Conservation (phyloP, 2,113 vertebrate genomes). For the Murina feae region DNA sequence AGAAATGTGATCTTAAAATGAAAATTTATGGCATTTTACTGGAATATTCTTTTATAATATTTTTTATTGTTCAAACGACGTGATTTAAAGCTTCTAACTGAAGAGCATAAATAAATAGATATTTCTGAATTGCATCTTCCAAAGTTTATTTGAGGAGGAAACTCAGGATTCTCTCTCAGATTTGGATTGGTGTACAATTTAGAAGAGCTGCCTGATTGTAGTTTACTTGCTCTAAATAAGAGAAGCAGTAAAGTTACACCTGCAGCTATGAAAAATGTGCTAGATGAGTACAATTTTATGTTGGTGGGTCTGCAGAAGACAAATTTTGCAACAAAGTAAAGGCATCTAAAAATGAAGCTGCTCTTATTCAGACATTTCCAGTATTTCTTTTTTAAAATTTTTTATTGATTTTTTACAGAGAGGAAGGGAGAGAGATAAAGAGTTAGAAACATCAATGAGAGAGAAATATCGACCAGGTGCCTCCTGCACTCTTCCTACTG, state of each 20-base stretch:
- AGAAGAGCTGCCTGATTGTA: slow-evolving; percentile 38
- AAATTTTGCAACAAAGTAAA: slow-evolving; percentile 49
- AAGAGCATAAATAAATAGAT: slow-evolving; percentile 37
- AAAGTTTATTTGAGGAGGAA: slow-evolving; percentile 31
- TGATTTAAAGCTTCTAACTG: slow-evolving; percentile 54
- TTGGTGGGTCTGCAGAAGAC: slow-evolving; percentile 56
- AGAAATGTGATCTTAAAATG: slow-evolving; percentile 40
- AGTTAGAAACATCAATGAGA: too few species aligned
- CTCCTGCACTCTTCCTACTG: too few species aligned
- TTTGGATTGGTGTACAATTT: slow-evolving; percentile 21
- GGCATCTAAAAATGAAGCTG: slow-evolving; percentile 53
- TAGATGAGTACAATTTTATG: slow-evolving; percentile 45
- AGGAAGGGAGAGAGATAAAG: too few species aligned
- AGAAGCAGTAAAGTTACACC: slow-evolving; percentile 48
- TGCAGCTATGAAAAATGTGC: slow-evolving; percentile 58
- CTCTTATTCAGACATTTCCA: slow-evolving; percentile 58
- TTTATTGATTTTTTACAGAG: too few species aligned
- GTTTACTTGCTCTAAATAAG: slow-evolving; percentile 52
- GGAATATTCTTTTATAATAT: slow-evolving; percentile 4
- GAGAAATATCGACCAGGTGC: too few species aligned
- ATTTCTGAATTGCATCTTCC: slow-evolving; percentile 21
- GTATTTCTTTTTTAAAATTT: slow-evolving; percentile 71
- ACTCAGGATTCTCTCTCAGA: slow-evolving; percentile 19
- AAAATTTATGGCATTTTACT: slow-evolving; percentile 36
- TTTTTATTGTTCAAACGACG: slow-evolving; percentile 29